A percentile compares a stretch with the other conserved stretches of the same genome.
These are phyloP conservation scores for Pseudochromis fuscus DNA, from an alignment of 2,797 vertebrate genomes.

Conservation along the genomic window DNA sequence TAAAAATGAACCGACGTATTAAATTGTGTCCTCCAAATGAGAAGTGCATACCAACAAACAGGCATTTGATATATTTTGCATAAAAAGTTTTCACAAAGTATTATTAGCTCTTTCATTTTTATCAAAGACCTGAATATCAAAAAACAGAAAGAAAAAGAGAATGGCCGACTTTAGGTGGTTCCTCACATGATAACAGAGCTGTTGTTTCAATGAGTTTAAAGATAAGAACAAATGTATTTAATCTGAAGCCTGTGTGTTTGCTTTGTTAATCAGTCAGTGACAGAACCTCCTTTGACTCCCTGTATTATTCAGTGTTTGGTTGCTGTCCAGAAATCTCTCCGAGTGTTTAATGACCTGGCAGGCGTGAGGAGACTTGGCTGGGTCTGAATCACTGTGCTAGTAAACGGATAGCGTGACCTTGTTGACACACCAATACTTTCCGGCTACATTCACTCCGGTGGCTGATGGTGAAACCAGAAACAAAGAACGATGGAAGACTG, in stretches of 20 bases:
- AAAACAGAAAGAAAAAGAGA: too few relatives aligned
- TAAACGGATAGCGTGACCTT: constrained; percentile 61
- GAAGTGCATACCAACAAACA: background rate
- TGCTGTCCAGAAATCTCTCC: constrained; percentile 49
- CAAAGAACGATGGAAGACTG: constrained; percentile 15
- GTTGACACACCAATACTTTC: constrained; percentile 39
- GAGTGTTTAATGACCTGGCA: constrained; percentile 69
- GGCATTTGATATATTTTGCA: constrained; percentile 11
- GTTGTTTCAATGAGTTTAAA: constrained; percentile 11
- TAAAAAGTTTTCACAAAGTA: constrained; percentile 2
- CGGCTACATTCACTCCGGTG: constrained; percentile 23
- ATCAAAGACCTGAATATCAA: too few relatives aligned
- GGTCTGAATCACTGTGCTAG: constrained; percentile 55
- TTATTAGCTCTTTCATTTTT: background rate
- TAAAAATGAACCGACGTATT: background rate
- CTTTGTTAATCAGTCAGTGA: background rate
- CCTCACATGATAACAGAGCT: background rate
- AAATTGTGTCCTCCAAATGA: background rate
- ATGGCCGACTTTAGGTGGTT: background rate
- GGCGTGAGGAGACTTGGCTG: constrained; percentile 47
- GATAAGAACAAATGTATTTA: constrained; percentile 9
- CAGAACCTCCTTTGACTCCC: constrained; percentile 37
- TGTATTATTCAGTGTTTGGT: constrained; percentile 55
- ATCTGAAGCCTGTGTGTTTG: constrained; percentile 17
- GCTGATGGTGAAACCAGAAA: constrained; percentile 35